Conservation (phyloP, 2,797 vertebrate species). For the Sphaeramia orbicularis region DNA sequence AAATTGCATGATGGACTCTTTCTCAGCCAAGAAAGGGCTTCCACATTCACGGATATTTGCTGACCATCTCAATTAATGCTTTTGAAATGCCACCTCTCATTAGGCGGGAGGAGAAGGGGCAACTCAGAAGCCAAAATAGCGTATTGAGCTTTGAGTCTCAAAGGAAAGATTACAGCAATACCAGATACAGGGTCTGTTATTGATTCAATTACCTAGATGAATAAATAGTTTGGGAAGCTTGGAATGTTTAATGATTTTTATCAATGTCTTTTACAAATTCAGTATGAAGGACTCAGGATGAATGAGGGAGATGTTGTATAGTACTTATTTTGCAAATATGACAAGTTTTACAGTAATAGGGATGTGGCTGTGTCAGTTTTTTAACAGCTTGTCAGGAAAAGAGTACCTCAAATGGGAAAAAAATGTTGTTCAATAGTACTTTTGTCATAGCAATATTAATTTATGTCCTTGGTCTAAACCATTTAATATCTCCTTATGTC, state of each 20-base stretch:
- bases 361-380: slow-evolving; percentile 21
- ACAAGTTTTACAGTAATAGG: slow-evolving; percentile 21
- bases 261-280: slow-evolving; percentile 21
- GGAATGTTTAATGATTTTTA: slow-evolving; percentile 34
- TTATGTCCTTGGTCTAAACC: background rate
- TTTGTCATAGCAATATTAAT: background rate
- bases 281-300: slow-evolving; percentile 18
- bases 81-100: slow-evolving; percentile 83
- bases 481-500: slow-evolving; percentile 24
- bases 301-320: slow-evolving; percentile 7
- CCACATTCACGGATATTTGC: slow-evolving; percentile 64
- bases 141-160: slow-evolving; percentile 59
- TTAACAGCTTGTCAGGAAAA: slow-evolving; percentile 22
- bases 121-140: slow-evolving; percentile 54
- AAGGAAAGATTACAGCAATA: slow-evolving; percentile 56
- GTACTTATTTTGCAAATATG: slow-evolving; percentile 19
- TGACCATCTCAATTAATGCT: slow-evolving; percentile 77
- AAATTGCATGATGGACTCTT: slow-evolving; percentile 65
- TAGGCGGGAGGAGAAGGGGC: slow-evolving; percentile 63
- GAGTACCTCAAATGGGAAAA: background rate
- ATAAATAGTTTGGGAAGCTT: slow-evolving; percentile 56
- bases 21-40: slow-evolving; percentile 57
- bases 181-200: slow-evolving; percentile 61
- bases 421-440: slow-evolving; percentile 3
- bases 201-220: slow-evolving; percentile 66